These are phyloP conservation scores for Drosophila mimetica DNA, from an alignment of 2,888 invertebrate genomes.

Conservation along the genomic window DNA sequence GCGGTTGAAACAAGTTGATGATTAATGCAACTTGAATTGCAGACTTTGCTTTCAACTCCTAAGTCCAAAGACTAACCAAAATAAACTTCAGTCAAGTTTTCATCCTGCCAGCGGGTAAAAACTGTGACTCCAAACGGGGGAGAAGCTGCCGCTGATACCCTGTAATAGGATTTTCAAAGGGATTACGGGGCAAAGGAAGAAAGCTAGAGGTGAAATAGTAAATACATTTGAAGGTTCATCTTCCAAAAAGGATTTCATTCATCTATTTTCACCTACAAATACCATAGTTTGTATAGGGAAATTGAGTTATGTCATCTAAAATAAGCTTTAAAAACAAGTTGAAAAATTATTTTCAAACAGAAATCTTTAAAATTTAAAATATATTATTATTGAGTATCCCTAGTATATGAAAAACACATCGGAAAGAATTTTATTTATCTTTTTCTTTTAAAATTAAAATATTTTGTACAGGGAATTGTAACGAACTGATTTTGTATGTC, in stretches of 20 bases:
- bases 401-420: too few relatives aligned
- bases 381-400: too few relatives aligned
- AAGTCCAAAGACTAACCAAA: slow-evolving; percentile 50
- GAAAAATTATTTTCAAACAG: too few relatives aligned
- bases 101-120: slow-evolving; percentile 12
- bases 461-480: too few relatives aligned
- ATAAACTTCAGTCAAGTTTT: slow-evolving; percentile 50
- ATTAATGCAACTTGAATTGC: slow-evolving; percentile 72
- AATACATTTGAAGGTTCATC: background rate
- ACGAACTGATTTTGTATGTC: too few relatives aligned
- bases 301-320: too few relatives aligned
- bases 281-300: too few relatives aligned
- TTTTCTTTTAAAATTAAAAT: too few relatives aligned
- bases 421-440: too few relatives aligned
- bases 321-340: too few relatives aligned
- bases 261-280: background rate
- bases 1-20: slow-evolving; percentile 68
- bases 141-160: slow-evolving; percentile 11
- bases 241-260: background rate
- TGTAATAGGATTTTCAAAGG: background rate
- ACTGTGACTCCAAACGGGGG: slow-evolving; percentile 2
- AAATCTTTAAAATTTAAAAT: too few relatives aligned
- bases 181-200: background rate
- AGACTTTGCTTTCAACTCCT: slow-evolving; percentile 48
- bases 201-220: background rate